Percentiles rank a stretch among this genome's conserved stretches.
These are phyloP conservation scores for Lindbergichthys nudifrons DNA, from an alignment of 2,797 vertebrate genomes.

Conservation along the genomic window DNA sequence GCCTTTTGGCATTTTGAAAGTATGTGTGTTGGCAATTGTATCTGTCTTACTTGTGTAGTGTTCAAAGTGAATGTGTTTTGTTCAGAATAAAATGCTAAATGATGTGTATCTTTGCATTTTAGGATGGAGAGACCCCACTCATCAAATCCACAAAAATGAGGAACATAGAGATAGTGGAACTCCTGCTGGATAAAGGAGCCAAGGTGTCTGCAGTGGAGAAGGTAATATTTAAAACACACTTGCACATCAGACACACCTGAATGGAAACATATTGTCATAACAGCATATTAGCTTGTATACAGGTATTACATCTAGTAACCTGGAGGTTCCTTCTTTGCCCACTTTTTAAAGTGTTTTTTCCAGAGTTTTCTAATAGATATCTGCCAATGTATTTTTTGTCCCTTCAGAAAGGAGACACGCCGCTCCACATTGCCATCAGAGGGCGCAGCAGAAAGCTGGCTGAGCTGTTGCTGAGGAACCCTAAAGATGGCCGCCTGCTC, in stretches of 20 bases:
- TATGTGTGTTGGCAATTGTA: not conserved
- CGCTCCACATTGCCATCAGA: conserved; percentile 96
- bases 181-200: conserved; percentile 95
- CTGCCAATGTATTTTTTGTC: conserved; percentile 1
- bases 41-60: not conserved
- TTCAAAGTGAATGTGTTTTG: not conserved
- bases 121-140: conserved; percentile 97
- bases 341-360: not conserved
- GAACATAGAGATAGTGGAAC: conserved; percentile 97
- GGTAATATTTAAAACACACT: conserved; percentile 78
- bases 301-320: not conserved
- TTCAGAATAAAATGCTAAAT: not conserved
- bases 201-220: conserved; percentile 96
- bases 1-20: not conserved
- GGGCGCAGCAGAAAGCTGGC: conserved; percentile 96
- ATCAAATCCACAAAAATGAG: conserved; percentile 99
- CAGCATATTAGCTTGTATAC: not conserved
- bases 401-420: conserved; percentile 95
- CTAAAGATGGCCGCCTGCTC: conserved; percentile 96
- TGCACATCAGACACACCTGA: not conserved
- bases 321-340: not conserved
- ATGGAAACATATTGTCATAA: not conserved
- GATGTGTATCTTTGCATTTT: conserved; percentile 24
- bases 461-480: conserved; percentile 94
- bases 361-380: too few species aligned